Base-by-base conservation (phyloP, 2,888 invertebrate species). In the Caradrina clavipalpis region DNA sequence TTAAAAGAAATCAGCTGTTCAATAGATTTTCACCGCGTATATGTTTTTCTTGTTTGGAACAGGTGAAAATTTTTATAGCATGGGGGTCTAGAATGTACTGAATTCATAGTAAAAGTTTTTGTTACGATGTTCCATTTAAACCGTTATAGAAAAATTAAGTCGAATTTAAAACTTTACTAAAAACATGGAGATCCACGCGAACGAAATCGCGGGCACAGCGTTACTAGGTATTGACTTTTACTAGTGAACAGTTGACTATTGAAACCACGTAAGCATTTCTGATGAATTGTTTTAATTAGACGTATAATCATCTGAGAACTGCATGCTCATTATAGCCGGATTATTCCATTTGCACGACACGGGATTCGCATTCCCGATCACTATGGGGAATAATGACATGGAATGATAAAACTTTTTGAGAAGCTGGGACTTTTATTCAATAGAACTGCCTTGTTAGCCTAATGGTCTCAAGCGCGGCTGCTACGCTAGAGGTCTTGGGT, bases 321-420 rank as follows among this genome's bases (percentile, higher is more conserved):
- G 72, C 57, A 73, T 80, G 50, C 78, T 78, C 72, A 82, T 82
- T 81, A 84, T 86, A 85, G 84, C 81, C 78, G 85, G 82, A 86
- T 88, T 86, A 91, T 90, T 89, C 86, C 80, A 89, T 87, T 90
- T 78, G 81, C 73, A 73, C 68, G 79, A 80, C 69, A 74, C 83
- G 73, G 67, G 83, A 67, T 75, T 82, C 76, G 86, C 86, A 88
- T 90, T 78, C 83, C 62, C 73, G 79, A 86, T 85, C 73, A 80
- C 71, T 76, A 67, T 73, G 35, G 70, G 69, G 80, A 81, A 69
- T 65, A 42, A 51, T 7, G 55, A 65, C 80, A 73, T 69, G 70
- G 69, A 81, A 56, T 67, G 58, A 73, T 63, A n/a, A 83, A 79
- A 61, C 6, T 57, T 53, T n/a, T 65, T 26, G 47, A 55, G 10